Base-by-base conservation (phyloP, 2,113 vertebrate genomes). In the Crocuta crocuta region DNA sequence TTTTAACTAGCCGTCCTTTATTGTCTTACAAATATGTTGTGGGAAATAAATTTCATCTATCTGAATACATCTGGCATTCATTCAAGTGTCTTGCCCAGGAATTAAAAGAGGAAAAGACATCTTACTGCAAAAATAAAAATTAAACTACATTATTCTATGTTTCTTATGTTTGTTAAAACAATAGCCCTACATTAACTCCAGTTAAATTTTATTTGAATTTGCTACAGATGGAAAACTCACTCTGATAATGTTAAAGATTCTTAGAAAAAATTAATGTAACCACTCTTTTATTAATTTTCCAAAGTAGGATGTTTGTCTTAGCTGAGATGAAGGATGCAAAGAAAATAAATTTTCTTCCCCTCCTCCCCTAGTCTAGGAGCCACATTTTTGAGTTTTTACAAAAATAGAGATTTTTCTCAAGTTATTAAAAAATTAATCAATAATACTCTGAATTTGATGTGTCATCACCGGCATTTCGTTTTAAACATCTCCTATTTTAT, bases 161-260 rank as follows among this genome's bases (percentile, higher is more conserved):
- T 26, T 39, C 7, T 74, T 73, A 26, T 9, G 0, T 85, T 70
- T 45, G 17, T 55, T 89, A 71, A 91, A 91, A 1, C 66, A 33
- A 78, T 4, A 89, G 45, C 53, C 61, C 6, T 61, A 68, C 2
- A n/a, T 89, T 83, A 95, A 92, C 11, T 73, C 39, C 10, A 71
- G 13, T 74, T 81, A 91, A 63, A 92, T 96, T 93, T 50, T 28
- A 68, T 24, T 73, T 80, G n/a, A 97, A 74, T 92, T 91, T 91
- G 10, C 4, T 71, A 89, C 8, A 28, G 63, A 79, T 86, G 31
- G 39, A 86, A 89, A 78, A 81, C 76, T 71, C 16, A 76, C 16
- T 92, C 17, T 39, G 24, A 10, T 24, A 6, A 33, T 70, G 19
- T 91, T 79, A 93, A 58, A 81, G 26, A 80, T 58, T 80, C 33